Base-by-base conservation (phyloP, 1,140 invertebrate genomes). In the Elymnias hypermnestra region DNA sequence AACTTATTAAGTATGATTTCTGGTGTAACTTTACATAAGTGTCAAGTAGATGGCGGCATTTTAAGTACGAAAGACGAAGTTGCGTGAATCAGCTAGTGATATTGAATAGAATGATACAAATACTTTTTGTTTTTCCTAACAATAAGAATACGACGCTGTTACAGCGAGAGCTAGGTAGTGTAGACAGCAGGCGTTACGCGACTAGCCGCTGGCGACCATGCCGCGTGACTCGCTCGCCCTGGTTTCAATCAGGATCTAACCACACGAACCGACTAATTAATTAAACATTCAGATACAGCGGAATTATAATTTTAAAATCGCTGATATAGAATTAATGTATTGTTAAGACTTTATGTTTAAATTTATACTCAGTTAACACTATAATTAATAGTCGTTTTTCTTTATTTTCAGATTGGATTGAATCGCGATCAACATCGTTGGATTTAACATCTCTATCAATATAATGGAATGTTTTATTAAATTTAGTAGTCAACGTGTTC, bases 181-280 rank as follows among this genome's bases (percentile, higher is more conserved):
- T 23, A 22, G 25, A 22, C 50, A 9, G 51, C 40, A 51, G 54
- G 50, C 57, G 48, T 64, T 61, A 68, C 63, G 63, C 65, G 73
- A 71, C 25, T 36, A 18, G 15, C 14, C 33, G 14, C 63, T 64
- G 60, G 60, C 64, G 64, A 63, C 55, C 68, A 57, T 52, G 50
- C 58, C 58, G 63, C 79, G 79, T 83, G 79, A 83, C 79, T 73
- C 37, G 75, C 50, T 76, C 61, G 79, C 73, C 79, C 77, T 74
- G 72, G 52, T 79, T 81, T 68, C 44, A 48, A 72, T 66, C 79
- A 78, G 75, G 72, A 77, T 79, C 63, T 75, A 60, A 62, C 65
- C 60, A 49, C 64, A 65, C 63, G 56, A 74, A 62, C 57, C 40
- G 51, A 66, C 52, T 57, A 54, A 52, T 74, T 70, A 74, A 76